Conservation (phyloP, 30 jellyfish, hydroid and myxozoan genomes). For the Cassiopea xamachana region DNA sequence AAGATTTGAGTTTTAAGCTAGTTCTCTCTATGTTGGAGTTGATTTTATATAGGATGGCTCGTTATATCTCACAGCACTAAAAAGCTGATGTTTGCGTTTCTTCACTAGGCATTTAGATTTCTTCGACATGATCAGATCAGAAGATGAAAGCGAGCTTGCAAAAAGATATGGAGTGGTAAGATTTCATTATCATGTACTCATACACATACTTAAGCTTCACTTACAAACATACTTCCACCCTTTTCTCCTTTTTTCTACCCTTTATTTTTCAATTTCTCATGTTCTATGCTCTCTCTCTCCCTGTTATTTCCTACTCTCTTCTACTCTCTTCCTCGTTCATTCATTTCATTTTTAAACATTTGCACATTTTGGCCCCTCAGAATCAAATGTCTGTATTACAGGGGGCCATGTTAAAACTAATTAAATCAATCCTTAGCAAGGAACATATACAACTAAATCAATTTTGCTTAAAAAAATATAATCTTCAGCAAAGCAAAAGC, state of each 20-base stretch:
- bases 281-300: no score
- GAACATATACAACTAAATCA: no score
- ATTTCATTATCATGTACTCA: not conserved
- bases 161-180: conserved; percentile 98
- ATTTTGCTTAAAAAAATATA: no score
- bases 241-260: not conserved
- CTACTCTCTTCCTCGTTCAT: no score
- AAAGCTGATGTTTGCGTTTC: not conserved
- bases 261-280: no score
- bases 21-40: not conserved
- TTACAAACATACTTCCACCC: not conserved
- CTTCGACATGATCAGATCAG: conserved; percentile 97
- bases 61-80: not conserved
- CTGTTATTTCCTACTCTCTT: no score
- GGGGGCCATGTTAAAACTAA: no score
- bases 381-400: no score
- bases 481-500: no score
- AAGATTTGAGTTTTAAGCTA: not conserved
- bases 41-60: not conserved
- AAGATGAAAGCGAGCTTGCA: conserved; percentile 93
- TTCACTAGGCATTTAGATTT: conserved; percentile 91
- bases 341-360: no score
- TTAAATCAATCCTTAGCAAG: no score
- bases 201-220: not conserved
- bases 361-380: no score